Base-by-base conservation (phyloP, 2,113 vertebrate species). In the Rhizomys pruinosus region DNA sequence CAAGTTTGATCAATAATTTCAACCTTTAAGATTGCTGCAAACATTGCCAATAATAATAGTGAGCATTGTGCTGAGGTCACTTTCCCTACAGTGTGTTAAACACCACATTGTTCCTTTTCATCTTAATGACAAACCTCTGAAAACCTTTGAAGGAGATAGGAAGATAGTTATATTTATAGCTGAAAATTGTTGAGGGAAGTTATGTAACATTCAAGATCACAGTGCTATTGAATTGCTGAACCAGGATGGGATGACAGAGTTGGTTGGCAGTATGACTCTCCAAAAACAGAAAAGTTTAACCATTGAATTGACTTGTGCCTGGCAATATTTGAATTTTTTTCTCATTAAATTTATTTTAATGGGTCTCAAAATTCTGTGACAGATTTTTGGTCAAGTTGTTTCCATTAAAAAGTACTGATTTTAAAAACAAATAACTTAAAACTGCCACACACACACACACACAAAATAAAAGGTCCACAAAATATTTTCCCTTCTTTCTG, bases 111-210 rank as follows among this genome's bases (percentile, higher is more conserved):
- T 69, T 84, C 27, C 37, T n/a, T 74, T 77, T 94, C 1, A 22
- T 59, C 29, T 37, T 86, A 63, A 42, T 44, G 32, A 76, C 10
- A 76, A 66, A n/a, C 0, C 2, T 90, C 87, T 79, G n/a, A 87
- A 76, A 66, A n/a, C 0, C 2, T 90, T 89, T 79, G n/a, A 87
- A 15, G 15, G 61, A 68, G 29, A 52, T 34, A 77, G n/a, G 1
- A 66, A 79, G 29, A 72, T 55, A 68, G 19, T 78, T 85, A 25
- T 23, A 84, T 52, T 78, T 84, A 42, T 74, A 52, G n/a, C 64
- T 91, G 69, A 69, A 93, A 90, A 92, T 80, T 72, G 1, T 88
- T 72, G 78, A 47, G 42, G 66, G 19, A 82, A 85, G 17, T 85
- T 57, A 84, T 19, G 4, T 55, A 82, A 88, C 66, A 93, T n/a